Evolutionary conservation across 53 echinoderm and acorn worm species (phyloP).

Genomic region (Actinopyga echinites): DNA sequence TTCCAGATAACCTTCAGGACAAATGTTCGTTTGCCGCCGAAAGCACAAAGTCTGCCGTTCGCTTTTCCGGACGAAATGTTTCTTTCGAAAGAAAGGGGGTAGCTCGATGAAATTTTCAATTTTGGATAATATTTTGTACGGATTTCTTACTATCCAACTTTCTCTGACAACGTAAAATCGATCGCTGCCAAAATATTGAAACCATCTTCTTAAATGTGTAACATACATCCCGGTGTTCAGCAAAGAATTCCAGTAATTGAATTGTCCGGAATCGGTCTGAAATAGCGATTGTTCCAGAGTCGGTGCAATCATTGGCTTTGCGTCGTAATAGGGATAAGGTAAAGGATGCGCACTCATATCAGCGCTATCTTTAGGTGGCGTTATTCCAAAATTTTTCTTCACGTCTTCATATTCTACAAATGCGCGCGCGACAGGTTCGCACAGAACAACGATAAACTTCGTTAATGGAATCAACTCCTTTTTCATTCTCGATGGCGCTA

Average conservation of each 20-base stretch:
- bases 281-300: background rate
- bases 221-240: conserved; percentile 12
- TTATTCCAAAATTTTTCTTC: background rate
- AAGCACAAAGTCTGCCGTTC: background rate
- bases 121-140: background rate
- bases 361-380: background rate
- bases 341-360: background rate
- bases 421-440: background rate
- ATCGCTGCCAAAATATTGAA: background rate
- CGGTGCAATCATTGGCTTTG: background rate
- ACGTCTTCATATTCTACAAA: background rate
- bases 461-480: background rate
- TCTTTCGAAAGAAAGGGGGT: background rate
- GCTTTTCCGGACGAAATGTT: background rate
- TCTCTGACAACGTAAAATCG: background rate
- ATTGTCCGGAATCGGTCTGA: background rate
- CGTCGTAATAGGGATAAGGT: conserved; percentile 9
- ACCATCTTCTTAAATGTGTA: conserved; percentile 3
- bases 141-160: background rate
- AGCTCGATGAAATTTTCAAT: conserved; percentile 9
- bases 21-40: background rate
- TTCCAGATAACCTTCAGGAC: background rate
- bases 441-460: conserved; percentile 8
- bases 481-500: background rate
- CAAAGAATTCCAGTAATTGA: background rate